phyloP scores from a whole-genome alignment of 1,140 invertebrate species.

The Thaumetopoea pityocampa region DNA sequence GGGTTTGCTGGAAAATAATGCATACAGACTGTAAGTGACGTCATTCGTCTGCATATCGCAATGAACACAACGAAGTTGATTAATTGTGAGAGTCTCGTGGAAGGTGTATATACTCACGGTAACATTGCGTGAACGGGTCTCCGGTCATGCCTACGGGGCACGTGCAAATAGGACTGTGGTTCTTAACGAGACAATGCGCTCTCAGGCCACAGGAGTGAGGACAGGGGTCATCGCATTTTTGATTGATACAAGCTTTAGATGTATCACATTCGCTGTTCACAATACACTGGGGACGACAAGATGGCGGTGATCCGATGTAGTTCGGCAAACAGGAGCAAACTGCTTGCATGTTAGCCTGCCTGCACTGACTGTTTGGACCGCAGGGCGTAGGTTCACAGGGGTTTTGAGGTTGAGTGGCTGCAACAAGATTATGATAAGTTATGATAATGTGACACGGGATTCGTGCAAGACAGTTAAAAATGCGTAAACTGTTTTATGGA shows the following conservation, averaged over 20 bases:
- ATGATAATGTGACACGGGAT: no score
- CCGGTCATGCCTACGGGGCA: constrained; percentile 84
- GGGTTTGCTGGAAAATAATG: constrained; percentile 48
- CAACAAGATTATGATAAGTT: constrained; percentile 21
- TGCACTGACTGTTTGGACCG: constrained; percentile 86
- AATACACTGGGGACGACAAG: constrained; percentile 85
- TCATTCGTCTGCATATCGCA: no score
- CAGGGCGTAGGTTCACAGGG: constrained; percentile 86
- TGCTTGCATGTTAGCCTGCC: constrained; percentile 81
- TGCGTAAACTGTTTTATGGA: no score
- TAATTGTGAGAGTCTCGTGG: no score
- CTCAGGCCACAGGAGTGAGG: constrained; percentile 85
- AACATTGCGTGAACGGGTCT: constrained; percentile 81
- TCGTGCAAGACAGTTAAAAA: no score
- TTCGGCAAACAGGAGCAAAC: constrained; percentile 84
- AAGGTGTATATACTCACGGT: constrained; percentile 52
- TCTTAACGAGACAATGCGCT: constrained; percentile 82
- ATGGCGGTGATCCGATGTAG: constrained; percentile 83
- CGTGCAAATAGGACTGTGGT: constrained; percentile 83
- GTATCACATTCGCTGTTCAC: constrained; percentile 84
- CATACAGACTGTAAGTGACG: no score
- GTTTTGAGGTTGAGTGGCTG: constrained; percentile 78
- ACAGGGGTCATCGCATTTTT: constrained; percentile 89
- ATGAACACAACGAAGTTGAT: no score
- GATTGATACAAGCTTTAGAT: constrained; percentile 84